These are phyloP conservation scores for Gymnoscelis rufifasciata DNA, from an alignment of 2,888 invertebrate genomes.

Conservation along the genomic window DNA sequence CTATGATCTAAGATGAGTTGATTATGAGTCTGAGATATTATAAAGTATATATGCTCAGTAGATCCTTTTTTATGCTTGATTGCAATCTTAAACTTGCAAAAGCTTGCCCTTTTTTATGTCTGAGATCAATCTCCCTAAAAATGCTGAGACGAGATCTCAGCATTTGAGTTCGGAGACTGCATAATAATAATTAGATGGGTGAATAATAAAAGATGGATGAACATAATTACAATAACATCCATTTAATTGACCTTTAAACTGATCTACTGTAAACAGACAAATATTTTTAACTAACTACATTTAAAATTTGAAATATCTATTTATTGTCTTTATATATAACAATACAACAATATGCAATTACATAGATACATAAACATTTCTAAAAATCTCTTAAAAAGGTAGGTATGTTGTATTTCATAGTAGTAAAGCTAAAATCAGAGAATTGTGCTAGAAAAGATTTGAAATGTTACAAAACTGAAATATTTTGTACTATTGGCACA, in stretches of 20 bases:
- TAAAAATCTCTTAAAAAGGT: neutral
- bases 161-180: too few species aligned
- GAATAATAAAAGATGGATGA: neutral
- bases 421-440: too few species aligned
- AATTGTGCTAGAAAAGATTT: neutral
- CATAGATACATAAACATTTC: neutral
- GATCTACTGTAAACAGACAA: constrained; percentile 45
- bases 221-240: constrained; percentile 37
- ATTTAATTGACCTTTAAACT: constrained; percentile 55
- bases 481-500: constrained; percentile 12
- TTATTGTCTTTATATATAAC: constrained; percentile 58
- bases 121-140: too few species aligned
- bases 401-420: too few species aligned
- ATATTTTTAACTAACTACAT: constrained; percentile 14
- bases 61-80: too few species aligned
- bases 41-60: too few species aligned
- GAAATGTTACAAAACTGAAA: neutral
- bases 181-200: neutral
- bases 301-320: constrained; percentile 35
- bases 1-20: too few species aligned
- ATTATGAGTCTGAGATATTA: too few species aligned
- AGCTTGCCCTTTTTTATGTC: too few species aligned
- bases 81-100: too few species aligned
- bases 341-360: constrained; percentile 23
- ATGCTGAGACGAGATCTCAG: too few species aligned